Base-by-base conservation (phyloP, 2,113 vertebrate species). In the Ochotona princeps region DNA sequence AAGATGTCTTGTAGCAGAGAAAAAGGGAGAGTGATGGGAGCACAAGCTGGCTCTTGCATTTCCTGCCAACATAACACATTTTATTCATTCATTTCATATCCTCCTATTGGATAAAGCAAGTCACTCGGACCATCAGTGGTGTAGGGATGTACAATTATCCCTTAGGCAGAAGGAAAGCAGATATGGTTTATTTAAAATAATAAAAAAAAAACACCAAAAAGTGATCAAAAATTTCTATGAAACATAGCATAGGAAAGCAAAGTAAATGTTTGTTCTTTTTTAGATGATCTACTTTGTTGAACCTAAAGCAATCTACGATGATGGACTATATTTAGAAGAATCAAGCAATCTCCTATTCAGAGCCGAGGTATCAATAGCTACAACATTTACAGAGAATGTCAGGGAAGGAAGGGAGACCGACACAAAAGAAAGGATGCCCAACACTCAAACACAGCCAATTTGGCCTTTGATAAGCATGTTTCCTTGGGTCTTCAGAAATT, bases 21-120 rank as follows among this genome's bases (percentile, higher is more conserved):
- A 76, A 72, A 38, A 82, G 54, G 79, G 49, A 30, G 8, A 87
- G 15, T 21, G 17, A 54, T 10, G 23, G 17, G 28, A 54, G 51
- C 10, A 70, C 17, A 51, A 75, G 75, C 5, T 35, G 72, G 7
- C 2, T 87, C 20, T 67, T 35, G 49, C 83, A 66, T 13, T 17
- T 65, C 63, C 61, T 67, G 44, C 38, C 49, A 35, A 85, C n/a
- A 17, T 72, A 21, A 92, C 61, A 61, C 20, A 66, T 14, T 75
- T 38, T 51, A 61, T 5, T 49, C n/a, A 67, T 60, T 79, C n/a
- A 70, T 84, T 84, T 92, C 28, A 70, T 21, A 75, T 70, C 47
- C 76, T 70, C 47, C 76, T 38, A 67, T 63, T 94, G 35, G 15
- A 57, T 78, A 14, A 84, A 92, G 30, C 49, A 61, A 93, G 51